phyloP scores from a whole-genome alignment of 2,888 invertebrate species.

The Strigamia transsilvanica region DNA sequence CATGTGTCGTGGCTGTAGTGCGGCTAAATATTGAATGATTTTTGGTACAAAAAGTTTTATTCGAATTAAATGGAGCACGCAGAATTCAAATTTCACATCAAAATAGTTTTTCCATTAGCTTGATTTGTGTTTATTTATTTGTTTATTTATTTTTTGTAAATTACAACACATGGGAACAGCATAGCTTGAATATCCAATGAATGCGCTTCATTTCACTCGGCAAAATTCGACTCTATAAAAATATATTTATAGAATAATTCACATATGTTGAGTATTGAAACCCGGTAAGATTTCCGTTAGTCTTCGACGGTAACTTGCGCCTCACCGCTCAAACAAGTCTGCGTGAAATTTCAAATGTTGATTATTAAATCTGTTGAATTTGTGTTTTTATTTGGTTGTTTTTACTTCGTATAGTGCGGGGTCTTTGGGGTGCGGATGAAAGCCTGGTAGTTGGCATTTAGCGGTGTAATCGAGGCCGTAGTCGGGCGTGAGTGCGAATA shows the following conservation, averaged over 20 bases:
- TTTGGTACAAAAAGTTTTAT: no score
- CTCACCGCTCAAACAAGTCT: neutral
- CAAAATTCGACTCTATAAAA: neutral
- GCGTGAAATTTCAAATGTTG: neutral
- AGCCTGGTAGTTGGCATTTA: conserved; percentile 83
- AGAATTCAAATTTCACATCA: no score
- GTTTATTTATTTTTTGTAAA: no score
- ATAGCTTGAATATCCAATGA: no score
- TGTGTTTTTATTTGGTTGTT: no score
- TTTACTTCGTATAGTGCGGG: conserved; percentile 73
- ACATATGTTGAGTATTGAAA: neutral
- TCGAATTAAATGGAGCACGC: no score
- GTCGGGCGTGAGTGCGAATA: conserved; percentile 85
- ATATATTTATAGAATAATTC: neutral
- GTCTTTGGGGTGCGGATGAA: conserved; percentile 92
- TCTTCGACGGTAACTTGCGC: neutral
- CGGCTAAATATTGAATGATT: no score
- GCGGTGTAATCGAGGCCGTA: conserved; percentile 88
- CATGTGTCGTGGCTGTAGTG: no score
- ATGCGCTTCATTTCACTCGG: no score
- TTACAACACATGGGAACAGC: no score
- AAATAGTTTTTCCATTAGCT: no score
- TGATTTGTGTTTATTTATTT: no score
- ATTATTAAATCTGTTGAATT: neutral
- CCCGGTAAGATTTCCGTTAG: neutral